Base-by-base conservation (phyloP, 2,888 invertebrate genomes). In the Trypoxylon attenuatum region DNA sequence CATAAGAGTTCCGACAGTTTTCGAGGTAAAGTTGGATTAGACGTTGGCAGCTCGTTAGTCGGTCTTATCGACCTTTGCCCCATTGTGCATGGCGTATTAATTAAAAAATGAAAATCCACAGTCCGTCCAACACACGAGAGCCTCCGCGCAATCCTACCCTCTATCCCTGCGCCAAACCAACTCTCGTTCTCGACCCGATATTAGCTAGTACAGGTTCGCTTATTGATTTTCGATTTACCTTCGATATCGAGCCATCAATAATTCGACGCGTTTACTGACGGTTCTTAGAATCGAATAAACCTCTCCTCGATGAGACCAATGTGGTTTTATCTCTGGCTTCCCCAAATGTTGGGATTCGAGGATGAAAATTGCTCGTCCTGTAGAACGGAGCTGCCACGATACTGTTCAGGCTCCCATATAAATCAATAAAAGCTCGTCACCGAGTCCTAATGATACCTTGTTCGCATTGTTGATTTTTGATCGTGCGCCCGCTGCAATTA, bases 181-280 rank as follows among this genome's bases (percentile, higher is more conserved):
- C 38, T 15, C 18, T 5, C 13, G 18, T n/a, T 29, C n/a, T 29
- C 13, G 22, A 16, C 21, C 22, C 57, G 49, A 50, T 23, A 51
- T 46, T 49, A 50, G 52, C 33, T 13, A 33, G 29, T 52, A 19
- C 33, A 23, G 50, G 43, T 43, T 42, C 25, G 54, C 29, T 59
- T 70, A 78, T 78, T 67, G 76, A 71, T 76, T 79, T 78, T 69
- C 78, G 66, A 79, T 79, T 71, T 62, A 67, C 66, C 62, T 41
- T 33, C 61, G 39, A 60, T 56, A 50, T 22, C 18, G 51, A 8
- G 49, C 22, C 65, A 73, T 69, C 65, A 67, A 68, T 71, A 68
- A 75, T 67, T 67, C 73, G 67, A 59, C 33, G 54, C 49, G 51
- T 53, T 47, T 10, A 16, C 21, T 15, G 51, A 47, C 27, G 45